Percentiles rank a stretch among this genome's conserved stretches.
Evolutionary conservation across 2,113 vertebrate genomes (phyloP).

Genomic region (Gymnocephalus cernua): DNA sequence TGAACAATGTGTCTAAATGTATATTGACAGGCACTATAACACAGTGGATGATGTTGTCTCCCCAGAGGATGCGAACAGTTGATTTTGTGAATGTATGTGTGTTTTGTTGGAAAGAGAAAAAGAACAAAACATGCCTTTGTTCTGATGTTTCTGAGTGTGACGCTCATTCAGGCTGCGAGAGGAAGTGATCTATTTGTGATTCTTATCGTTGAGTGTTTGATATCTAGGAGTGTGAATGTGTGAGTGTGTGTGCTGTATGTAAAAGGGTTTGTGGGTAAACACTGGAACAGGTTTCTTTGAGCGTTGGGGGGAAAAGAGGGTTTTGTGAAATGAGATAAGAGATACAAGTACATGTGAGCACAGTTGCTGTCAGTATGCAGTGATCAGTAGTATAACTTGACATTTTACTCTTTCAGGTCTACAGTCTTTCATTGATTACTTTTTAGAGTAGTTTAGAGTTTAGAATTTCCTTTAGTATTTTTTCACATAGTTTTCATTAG

Average conservation of each 20-base stretch:
- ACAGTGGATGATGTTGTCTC: constrained; percentile 4
- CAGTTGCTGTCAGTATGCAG: background rate
- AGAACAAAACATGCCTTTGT: constrained; percentile 18
- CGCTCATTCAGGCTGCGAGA: constrained; percentile 22
- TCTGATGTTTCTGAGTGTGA: constrained; percentile 24
- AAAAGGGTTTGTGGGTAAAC: constrained; percentile 45
- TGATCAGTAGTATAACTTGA: background rate
- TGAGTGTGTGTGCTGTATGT: constrained; percentile 21
- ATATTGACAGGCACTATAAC: background rate
- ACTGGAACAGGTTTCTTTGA: constrained; percentile 43
- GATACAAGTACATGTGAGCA: constrained; percentile 23
- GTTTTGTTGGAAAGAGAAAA: constrained; percentile 12
- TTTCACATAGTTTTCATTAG: background rate
- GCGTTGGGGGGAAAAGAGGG: background rate
- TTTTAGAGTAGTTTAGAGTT: background rate
- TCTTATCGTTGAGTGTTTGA: constrained; percentile 40
- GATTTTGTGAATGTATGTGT: background rate
- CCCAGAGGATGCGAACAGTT: background rate
- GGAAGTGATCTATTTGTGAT: constrained; percentile 36
- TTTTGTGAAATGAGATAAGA: constrained; percentile 29
- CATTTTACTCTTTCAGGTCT: background rate
- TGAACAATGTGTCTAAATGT: background rate
- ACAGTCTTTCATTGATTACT: background rate
- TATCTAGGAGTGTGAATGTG: constrained; percentile 6
- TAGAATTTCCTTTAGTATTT: background rate